These are phyloP conservation scores for Hemiprocne comata DNA, from an alignment of 2,113 vertebrate species.

Conservation along the genomic window DNA sequence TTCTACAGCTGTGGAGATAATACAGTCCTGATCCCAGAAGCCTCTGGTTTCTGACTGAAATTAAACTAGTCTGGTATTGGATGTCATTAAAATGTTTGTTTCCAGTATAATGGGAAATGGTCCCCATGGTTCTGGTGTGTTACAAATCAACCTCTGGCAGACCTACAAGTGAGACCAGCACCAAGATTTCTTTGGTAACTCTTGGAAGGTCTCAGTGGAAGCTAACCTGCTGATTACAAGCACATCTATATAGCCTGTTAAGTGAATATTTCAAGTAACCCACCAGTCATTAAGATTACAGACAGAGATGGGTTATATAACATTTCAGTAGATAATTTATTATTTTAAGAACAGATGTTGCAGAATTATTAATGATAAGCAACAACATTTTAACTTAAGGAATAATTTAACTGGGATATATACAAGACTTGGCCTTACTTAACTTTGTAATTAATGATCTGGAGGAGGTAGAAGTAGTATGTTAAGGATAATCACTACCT, in stretches of 20 bases:
- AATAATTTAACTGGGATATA: neutral
- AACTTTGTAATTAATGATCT: neutral
- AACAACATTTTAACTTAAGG: neutral
- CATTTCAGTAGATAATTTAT: neutral
- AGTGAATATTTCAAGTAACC: neutral
- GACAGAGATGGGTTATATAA: neutral
- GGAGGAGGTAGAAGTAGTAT: neutral
- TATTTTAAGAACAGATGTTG: neutral
- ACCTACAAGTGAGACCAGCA: neutral
- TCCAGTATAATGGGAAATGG: neutral
- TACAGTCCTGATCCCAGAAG: neutral
- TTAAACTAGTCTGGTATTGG: neutral
- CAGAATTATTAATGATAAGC: neutral
- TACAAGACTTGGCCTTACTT: neutral
- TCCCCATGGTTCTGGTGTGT: neutral
- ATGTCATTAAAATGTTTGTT: neutral
- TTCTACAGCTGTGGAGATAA: neutral
- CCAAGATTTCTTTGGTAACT: neutral
- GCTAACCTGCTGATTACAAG: neutral
- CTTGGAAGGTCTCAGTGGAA: neutral
- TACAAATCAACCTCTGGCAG: neutral
- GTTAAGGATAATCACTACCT: neutral
- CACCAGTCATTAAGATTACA: neutral
- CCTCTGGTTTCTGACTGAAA: neutral
- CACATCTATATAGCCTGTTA: neutral